Percentiles rank a stretch among this genome's conserved stretches.
Conservation (phyloP, 2,113 vertebrate genomes). For the Erpornis zantholeuca region DNA sequence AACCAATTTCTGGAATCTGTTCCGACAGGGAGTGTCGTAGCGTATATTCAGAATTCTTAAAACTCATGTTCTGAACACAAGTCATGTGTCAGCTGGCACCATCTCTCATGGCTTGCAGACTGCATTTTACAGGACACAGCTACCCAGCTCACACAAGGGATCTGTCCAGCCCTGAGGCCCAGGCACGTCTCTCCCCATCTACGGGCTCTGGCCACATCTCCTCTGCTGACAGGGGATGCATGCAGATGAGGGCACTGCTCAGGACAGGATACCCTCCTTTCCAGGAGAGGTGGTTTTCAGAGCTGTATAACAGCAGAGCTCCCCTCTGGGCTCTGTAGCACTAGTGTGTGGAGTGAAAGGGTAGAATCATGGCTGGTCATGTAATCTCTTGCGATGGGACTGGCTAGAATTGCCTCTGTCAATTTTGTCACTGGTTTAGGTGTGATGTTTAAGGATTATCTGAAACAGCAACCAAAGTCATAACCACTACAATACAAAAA, state of each 20-base stretch:
- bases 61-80: not conserved
- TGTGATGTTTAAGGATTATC: not conserved
- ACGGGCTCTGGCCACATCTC: accelerated
- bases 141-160: not conserved
- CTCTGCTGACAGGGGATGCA: not conserved
- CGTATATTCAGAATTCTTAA: not conserved
- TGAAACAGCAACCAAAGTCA: not conserved
- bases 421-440: not conserved
- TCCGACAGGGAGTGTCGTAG: accelerated
- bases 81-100: accelerated
- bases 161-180: not conserved
- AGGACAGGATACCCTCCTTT: not conserved
- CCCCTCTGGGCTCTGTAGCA: not conserved
- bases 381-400: not conserved
- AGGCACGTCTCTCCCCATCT: not conserved
- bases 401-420: not conserved
- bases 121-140: not conserved
- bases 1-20: not conserved
- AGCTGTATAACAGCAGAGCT: not conserved
- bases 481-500: not conserved
- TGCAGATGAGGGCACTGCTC: not conserved
- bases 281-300: not conserved
- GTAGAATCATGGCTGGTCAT: not conserved
- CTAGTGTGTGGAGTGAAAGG: not conserved
- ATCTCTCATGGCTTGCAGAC: not conserved